A percentile compares a stretch with the other conserved stretches of the same genome.
Evolutionary conservation across 2,797 vertebrate genomes (phyloP).

Genomic region (Lepilemur ruficaudatus): DNA sequence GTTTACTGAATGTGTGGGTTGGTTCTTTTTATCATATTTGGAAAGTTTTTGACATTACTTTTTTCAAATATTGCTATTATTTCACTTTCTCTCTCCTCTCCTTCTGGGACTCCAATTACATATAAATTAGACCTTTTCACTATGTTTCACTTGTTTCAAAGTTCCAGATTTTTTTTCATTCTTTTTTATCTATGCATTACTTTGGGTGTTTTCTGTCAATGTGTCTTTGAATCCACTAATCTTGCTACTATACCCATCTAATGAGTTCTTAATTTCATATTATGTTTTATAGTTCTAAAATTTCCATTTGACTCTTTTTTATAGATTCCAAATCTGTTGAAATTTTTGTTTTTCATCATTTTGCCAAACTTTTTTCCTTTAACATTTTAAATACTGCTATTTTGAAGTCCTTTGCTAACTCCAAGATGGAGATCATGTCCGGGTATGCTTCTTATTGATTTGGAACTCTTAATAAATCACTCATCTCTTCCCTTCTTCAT

Average conservation of each 20-base stretch:
- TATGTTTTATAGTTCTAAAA: background rate
- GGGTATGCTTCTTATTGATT: background rate
- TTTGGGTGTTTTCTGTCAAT: background rate
- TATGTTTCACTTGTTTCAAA: background rate
- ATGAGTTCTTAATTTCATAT: background rate
- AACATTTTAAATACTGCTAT: background rate
- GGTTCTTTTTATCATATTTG: background rate
- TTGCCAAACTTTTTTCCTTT: background rate
- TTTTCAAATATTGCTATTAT: background rate
- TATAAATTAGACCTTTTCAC: background rate
- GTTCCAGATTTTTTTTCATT: background rate
- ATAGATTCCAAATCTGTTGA: background rate
- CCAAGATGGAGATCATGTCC: background rate
- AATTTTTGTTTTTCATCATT: background rate
- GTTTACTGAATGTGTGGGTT: background rate
- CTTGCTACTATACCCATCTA: background rate
- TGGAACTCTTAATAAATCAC: background rate
- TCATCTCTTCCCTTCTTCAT: background rate
- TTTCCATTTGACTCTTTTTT: background rate
- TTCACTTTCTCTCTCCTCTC: background rate
- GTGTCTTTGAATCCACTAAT: background rate
- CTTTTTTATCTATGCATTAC: background rate
- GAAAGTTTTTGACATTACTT: background rate
- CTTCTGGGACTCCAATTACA: background rate
- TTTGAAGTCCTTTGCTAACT: background rate